Evolutionary conservation across 1,140 invertebrate genomes (phyloP), one percentile per base, ranked within the genome.

Genomic region (Brachionus koreanus): DNA sequence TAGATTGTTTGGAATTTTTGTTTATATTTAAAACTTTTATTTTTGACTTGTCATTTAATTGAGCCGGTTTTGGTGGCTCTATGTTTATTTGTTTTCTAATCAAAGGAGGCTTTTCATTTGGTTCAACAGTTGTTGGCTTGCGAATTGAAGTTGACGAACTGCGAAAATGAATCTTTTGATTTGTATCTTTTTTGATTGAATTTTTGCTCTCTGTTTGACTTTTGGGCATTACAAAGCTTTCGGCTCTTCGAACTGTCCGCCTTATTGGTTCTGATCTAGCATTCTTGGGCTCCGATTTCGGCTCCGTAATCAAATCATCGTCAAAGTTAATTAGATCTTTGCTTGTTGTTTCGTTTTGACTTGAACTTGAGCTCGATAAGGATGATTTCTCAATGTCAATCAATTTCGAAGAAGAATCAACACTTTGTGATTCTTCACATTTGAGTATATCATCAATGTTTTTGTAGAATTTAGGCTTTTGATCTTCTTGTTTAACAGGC

Each of bases 361-460:
- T 79, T 79, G 46, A 16, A 57, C 25, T 35, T 4, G 49, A 79
- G 9, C 35, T 69, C 10, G 35, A 69, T 37, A 39, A 0, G 0
- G 29, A 37, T 19, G 35, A 69, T 69, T 69, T 69, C 37, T 69
- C 65, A 7, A 19, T 2, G 16, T 39, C 16, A 6, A 39, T 69
- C 39, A 23, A 9, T 57, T 57, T 57, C 0, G 49, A 3, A n/a
- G n/a, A 69, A 39, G 65, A 39, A 69, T 69, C 65, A 16, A n/a
- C 33, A 13, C 25, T 19, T 12, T 39, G 35, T 16, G 65, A 39
- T 37, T 69, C 65, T 37, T 69, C 65, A 39, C 6, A 35, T 7
- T 79, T 43, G 12, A 79, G 19, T 19, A 79, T 10, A 63, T 79
- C 76, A 19, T 57, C 49, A 37, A 79, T 79, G 13, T 79, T 49